Percentiles rank a stretch among this genome's conserved stretches.
Evolutionary conservation across 2,888 invertebrate species (phyloP).

Genomic region (Polylopha cassiicola): DNA sequence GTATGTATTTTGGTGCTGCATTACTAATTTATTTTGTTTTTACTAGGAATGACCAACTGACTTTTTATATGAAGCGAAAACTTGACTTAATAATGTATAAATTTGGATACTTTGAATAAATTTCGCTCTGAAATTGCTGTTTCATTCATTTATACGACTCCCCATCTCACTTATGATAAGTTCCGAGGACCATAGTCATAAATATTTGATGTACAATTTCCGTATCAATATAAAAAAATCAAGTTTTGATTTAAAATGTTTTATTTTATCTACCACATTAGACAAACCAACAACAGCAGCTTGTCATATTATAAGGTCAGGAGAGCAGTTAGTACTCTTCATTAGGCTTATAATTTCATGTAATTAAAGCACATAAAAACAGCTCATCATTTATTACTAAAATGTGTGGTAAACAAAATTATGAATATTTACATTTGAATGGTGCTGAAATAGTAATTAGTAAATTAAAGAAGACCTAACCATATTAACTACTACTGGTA

Average conservation of each 20-base stretch:
- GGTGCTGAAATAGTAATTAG: slow-evolving; percentile 12
- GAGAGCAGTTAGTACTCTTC: too few species aligned
- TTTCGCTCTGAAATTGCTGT: slow-evolving; percentile 55
- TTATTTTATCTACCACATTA: too few species aligned
- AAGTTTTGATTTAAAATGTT: too few species aligned
- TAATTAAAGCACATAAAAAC: slow-evolving; percentile 2
- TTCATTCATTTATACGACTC: slow-evolving; percentile 46
- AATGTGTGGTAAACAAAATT: slow-evolving; percentile 5
- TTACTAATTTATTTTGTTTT: slow-evolving; percentile 73
- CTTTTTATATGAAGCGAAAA: slow-evolving; percentile 65
- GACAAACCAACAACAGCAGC: too few species aligned
- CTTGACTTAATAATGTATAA: slow-evolving; percentile 64
- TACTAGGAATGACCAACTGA: slow-evolving; percentile 56
- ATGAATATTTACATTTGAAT: slow-evolving; percentile 10
- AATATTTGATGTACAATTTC: too few species aligned
- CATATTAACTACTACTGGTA: neutral
- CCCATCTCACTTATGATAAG: too few species aligned
- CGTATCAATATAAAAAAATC: too few species aligned
- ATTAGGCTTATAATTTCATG: neutral
- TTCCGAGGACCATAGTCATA: too few species aligned
- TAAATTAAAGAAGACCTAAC: slow-evolving; percentile 4
- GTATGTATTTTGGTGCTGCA: slow-evolving; percentile 74
- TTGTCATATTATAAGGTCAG: too few species aligned
- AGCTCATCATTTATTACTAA: slow-evolving; percentile 12
- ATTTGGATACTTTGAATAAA: slow-evolving; percentile 70